Evolutionary conservation across 2,888 invertebrate species (phyloP).

Genomic region (Anticlea derivata): DNA sequence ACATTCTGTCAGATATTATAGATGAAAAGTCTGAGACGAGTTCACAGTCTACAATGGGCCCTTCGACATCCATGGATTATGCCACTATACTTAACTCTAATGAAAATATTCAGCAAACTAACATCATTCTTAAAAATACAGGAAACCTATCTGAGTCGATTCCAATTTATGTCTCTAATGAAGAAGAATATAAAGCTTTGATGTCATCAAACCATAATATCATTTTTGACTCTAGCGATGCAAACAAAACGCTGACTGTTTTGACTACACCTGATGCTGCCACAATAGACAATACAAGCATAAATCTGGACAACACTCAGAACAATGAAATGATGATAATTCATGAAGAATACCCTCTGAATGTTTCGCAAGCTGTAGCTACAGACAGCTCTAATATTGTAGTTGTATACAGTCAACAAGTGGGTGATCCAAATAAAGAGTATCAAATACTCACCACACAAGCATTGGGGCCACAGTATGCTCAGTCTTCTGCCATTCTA

Average conservation of each 20-base stretch:
- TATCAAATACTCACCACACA: constrained; percentile 74
- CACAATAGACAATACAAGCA: constrained; percentile 53
- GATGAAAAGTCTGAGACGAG: constrained; percentile 52
- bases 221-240: constrained; percentile 68
- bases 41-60: constrained; percentile 41
- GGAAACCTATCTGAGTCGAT: constrained; percentile 64
- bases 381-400: constrained; percentile 85
- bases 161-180: constrained; percentile 78
- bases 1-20: constrained; percentile 53
- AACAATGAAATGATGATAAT: constrained; percentile 86
- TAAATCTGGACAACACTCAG: constrained; percentile 78
- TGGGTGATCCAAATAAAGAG: constrained; percentile 82
- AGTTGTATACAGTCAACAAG: constrained; percentile 85
- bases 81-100: constrained; percentile 48
- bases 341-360: constrained; percentile 83
- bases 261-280: constrained; percentile 58
- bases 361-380: constrained; percentile 75
- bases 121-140: constrained; percentile 61
- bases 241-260: constrained; percentile 69
- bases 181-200: constrained; percentile 77
- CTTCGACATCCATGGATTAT: constrained; percentile 59
- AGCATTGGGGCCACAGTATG: constrained; percentile 66
- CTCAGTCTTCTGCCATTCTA: constrained; percentile 67
- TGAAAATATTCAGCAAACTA: constrained; percentile 48
- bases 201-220: constrained; percentile 73